Evolutionary conservation across 2,888 invertebrate genomes (phyloP).

Genomic region (Drosophila paracracens): DNA sequence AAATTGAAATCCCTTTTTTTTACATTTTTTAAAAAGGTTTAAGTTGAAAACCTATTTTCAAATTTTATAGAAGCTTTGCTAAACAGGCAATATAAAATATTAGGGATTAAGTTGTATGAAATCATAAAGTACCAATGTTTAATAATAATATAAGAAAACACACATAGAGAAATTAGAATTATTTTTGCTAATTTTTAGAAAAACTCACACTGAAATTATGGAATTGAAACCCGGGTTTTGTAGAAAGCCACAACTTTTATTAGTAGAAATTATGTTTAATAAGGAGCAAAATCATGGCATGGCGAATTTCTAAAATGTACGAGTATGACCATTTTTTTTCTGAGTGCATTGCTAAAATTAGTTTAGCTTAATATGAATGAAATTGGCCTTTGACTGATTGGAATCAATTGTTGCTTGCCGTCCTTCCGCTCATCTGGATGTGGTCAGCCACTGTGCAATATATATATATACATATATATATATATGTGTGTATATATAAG

Average conservation of each 20-base stretch:
- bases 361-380: not conserved
- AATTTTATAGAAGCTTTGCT: not conserved
- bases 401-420: conserved; percentile 4
- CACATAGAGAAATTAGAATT: not conserved
- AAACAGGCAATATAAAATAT: not conserved
- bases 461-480: not conserved
- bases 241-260: not conserved
- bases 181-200: not conserved
- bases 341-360: not conserved
- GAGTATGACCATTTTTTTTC: not conserved
- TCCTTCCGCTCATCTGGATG: not conserved
- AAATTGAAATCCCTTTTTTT: not conserved
- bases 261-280: not conserved
- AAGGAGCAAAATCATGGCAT: not conserved
- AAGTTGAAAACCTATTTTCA: not conserved
- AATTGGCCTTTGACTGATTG: conserved; percentile 6
- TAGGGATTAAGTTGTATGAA: not conserved
- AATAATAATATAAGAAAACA: not conserved
- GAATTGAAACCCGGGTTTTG: fast-evolving
- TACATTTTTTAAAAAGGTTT: not conserved
- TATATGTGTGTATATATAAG: not conserved
- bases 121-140: not conserved
- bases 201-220: not conserved
- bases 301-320: not conserved
- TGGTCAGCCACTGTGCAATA: not conserved